A percentile compares a stretch with the other conserved stretches of the same genome.
These are phyloP conservation scores for Litoditis marina DNA, from an alignment of 2,888 invertebrate genomes.

Conservation along the genomic window DNA sequence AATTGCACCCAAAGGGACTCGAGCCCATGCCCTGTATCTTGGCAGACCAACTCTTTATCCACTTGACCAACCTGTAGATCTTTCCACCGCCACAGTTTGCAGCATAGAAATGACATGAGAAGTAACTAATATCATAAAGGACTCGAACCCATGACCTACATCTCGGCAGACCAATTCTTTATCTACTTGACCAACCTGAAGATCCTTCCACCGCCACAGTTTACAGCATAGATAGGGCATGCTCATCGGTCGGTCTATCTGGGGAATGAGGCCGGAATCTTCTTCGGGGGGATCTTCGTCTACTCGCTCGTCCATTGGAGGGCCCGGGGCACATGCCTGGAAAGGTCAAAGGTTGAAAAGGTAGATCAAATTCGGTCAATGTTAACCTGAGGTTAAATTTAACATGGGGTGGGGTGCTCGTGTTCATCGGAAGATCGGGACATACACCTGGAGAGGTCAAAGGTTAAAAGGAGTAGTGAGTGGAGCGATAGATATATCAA, in stretches of 20 bases:
- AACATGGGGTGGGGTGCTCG: too few relatives aligned
- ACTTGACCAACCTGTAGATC: slow-evolving; percentile 46
- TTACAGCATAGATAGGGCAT: slow-evolving; percentile 61
- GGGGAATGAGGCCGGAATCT: slow-evolving; percentile 58
- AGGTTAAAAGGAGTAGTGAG: too few relatives aligned
- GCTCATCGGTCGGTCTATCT: slow-evolving; percentile 59
- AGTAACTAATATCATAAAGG: too few relatives aligned
- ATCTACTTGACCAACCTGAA: slow-evolving; percentile 38
- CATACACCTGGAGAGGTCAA: too few relatives aligned
- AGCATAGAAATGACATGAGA: slow-evolving; percentile 32
- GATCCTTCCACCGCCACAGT: slow-evolving; percentile 60
- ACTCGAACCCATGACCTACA: not conserved
- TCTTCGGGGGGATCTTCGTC: slow-evolving; percentile 47
- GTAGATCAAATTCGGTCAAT: too few relatives aligned
- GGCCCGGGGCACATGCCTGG: slow-evolving; percentile 59
- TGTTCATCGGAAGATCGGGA: too few relatives aligned
- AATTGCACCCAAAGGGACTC: not conserved
- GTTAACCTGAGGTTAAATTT: too few relatives aligned
- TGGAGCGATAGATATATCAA: too few relatives aligned
- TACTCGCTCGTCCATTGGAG: slow-evolving; percentile 59
- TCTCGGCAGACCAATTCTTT: not conserved
- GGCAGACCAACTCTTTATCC: not conserved
- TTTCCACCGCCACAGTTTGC: slow-evolving; percentile 60
- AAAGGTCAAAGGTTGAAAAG: too few relatives aligned
- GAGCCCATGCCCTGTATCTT: not conserved